phyloP scores from a whole-genome alignment of 2,888 invertebrate genomes.

The Catocala fraxini region DNA sequence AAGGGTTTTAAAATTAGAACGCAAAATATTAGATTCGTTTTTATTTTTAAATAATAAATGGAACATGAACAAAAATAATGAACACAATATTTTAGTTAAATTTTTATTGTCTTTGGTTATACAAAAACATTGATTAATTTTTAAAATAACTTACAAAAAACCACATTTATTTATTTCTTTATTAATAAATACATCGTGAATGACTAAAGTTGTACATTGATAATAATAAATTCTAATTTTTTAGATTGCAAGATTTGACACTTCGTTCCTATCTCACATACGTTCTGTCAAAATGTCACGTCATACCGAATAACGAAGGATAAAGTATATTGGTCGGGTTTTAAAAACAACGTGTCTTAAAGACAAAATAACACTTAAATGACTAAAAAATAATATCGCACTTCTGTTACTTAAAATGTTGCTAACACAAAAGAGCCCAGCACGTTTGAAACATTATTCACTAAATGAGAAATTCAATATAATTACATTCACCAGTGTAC shows the following conservation, averaged over 20 bases:
- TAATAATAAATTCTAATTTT: conserved; percentile 68
- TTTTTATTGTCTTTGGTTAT: conserved; percentile 88
- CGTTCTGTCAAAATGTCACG: conserved; percentile 23
- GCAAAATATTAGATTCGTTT: conserved; percentile 13
- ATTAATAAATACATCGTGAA: conserved; percentile 78
- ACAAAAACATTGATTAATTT: conserved; percentile 87
- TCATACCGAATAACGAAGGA: conserved; percentile 11
- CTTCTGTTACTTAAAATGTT: conserved; percentile 11
- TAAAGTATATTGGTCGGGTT: conserved; percentile 49
- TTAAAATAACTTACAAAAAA: conserved; percentile 88
- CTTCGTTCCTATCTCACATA: conserved; percentile 36
- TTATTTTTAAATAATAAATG: conserved; percentile 25
- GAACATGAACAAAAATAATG: conserved; percentile 55
- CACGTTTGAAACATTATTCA: conserved; percentile 33
- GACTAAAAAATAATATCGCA: conserved; percentile 23
- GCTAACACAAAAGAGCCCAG: conserved; percentile 19
- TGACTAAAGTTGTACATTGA: conserved; percentile 84
- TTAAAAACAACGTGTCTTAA: conserved; percentile 39
- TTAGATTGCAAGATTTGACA: conserved; percentile 51
- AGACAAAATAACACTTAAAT: conserved; percentile 43
- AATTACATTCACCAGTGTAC: no score
- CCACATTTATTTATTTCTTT: conserved; percentile 76
- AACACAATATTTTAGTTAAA: conserved; percentile 77
- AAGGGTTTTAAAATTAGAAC: conserved; percentile 10
- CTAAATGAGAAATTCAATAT: neutral